phyloP scores from a whole-genome alignment of 92 coral and sea anemone species.

The Porites cylindrica region DNA sequence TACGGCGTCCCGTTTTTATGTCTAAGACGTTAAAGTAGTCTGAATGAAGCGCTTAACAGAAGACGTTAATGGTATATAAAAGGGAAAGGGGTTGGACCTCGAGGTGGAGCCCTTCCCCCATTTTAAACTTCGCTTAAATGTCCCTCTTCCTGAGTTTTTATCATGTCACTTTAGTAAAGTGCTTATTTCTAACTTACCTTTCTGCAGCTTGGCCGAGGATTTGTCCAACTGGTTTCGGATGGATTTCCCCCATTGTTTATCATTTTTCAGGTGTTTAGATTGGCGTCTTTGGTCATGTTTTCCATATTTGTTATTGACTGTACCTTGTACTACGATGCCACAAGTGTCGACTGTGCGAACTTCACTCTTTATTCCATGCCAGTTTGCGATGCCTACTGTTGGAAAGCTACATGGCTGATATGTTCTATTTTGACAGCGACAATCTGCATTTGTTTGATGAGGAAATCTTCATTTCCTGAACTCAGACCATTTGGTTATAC shows the following conservation, averaged over 20 bases:
- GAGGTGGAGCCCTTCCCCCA: too few species aligned
- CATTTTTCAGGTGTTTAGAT: conserved; percentile 62
- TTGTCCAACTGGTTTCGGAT: background rate
- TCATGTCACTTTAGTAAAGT: too few species aligned
- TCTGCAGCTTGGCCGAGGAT: background rate
- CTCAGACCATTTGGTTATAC: conserved; percentile 48
- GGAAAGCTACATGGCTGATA: conserved; percentile 71
- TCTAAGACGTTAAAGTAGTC: too few species aligned
- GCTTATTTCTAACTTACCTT: too few species aligned
- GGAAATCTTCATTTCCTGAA: conserved; percentile 14
- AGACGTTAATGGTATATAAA: too few species aligned
- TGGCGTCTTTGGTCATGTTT: conserved; percentile 63
- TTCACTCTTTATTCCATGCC: conserved; percentile 57
- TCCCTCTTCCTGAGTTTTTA: too few species aligned
- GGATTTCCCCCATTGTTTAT: conserved; percentile 18
- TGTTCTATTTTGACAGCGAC: conserved; percentile 57
- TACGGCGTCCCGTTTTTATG: too few species aligned
- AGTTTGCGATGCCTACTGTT: conserved; percentile 65
- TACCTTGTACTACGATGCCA: conserved; percentile 60
- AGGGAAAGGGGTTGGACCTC: too few species aligned
- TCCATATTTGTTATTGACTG: conserved; percentile 71
- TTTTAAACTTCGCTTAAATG: too few species aligned
- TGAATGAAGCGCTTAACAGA: too few species aligned
- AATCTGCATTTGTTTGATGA: conserved; percentile 37
- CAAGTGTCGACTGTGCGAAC: conserved; percentile 70